Evolutionary conservation across 2,113 vertebrate genomes (phyloP).

Genomic region (Gnathonemus longibarbis): DNA sequence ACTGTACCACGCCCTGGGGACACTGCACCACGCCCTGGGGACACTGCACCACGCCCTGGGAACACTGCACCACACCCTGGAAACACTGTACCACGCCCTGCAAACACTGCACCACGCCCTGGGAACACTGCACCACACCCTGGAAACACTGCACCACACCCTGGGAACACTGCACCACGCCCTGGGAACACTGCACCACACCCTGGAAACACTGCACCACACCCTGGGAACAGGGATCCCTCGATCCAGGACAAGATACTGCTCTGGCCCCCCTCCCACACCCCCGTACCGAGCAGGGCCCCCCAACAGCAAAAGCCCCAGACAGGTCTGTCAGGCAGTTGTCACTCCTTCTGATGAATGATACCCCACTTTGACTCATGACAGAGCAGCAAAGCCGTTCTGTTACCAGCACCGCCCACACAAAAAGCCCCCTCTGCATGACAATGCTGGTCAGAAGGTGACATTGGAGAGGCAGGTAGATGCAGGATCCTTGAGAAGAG

Average conservation of each 20-base stretch:
- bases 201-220: too few relatives aligned
- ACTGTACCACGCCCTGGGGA: too few relatives aligned
- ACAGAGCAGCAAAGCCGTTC: constrained; percentile 15
- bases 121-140: too few relatives aligned
- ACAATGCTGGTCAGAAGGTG: constrained; percentile 39
- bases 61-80: too few relatives aligned
- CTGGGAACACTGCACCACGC: too few relatives aligned
- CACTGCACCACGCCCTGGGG: too few relatives aligned
- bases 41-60: too few relatives aligned
- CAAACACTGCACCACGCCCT: too few relatives aligned
- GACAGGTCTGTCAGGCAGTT: constrained; percentile 44
- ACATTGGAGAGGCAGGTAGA: constrained; percentile 40
- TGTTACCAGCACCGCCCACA: constrained; percentile 28
- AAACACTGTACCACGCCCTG: too few relatives aligned
- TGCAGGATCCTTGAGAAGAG: constrained; percentile 39
- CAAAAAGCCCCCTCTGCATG: constrained; percentile 28
- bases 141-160: too few relatives aligned
- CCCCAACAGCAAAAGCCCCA: constrained; percentile 45
- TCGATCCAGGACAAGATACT: constrained; percentile 22
- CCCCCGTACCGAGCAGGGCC: neutral
- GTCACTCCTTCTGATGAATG: constrained; percentile 49
- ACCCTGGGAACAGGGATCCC: neutral
- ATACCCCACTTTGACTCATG: constrained; percentile 41
- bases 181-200: too few relatives aligned
- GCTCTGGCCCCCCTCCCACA: constrained; percentile 32